These are phyloP conservation scores for Cecidostiba fungosa DNA, from an alignment of 2,888 invertebrate species.

Conservation along the genomic window DNA sequence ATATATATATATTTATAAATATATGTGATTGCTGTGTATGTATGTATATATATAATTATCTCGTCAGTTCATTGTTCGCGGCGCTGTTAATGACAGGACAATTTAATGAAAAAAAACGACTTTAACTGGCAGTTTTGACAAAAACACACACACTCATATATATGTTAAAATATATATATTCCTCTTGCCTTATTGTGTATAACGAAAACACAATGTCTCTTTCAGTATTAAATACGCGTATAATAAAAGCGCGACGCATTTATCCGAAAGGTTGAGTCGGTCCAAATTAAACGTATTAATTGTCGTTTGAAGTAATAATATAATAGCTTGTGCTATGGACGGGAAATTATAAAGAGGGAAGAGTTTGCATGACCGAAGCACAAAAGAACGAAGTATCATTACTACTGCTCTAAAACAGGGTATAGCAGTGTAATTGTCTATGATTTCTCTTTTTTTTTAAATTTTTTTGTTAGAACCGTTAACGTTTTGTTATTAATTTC, in stretches of 20 bases:
- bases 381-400: constrained; percentile 53
- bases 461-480: constrained; percentile 40
- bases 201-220: constrained; percentile 46
- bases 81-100: constrained; percentile 47
- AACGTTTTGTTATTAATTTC: constrained; percentile 51
- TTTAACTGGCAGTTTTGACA: constrained; percentile 55
- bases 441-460: neutral
- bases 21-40: constrained; percentile 35
- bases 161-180: neutral
- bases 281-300: constrained; percentile 43
- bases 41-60: constrained; percentile 39
- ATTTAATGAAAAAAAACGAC: constrained; percentile 43
- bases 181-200: neutral
- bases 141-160: constrained; percentile 27
- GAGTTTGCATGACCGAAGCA: constrained; percentile 63
- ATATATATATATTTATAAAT: constrained; percentile 42
- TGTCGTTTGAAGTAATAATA: constrained; percentile 64
- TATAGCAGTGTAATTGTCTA: constrained; percentile 48
- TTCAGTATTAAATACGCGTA: constrained; percentile 20
- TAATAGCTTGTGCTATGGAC: constrained; percentile 76
- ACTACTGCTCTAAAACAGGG: constrained; percentile 45
- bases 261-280: neutral
- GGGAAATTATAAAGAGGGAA: constrained; percentile 71
- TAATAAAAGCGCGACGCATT: constrained; percentile 19
- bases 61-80: constrained; percentile 50